Percentiles rank a stretch among this genome's conserved stretches.
These are phyloP conservation scores for Grus americana DNA, from an alignment of 2,113 vertebrate species.

Conservation along the genomic window DNA sequence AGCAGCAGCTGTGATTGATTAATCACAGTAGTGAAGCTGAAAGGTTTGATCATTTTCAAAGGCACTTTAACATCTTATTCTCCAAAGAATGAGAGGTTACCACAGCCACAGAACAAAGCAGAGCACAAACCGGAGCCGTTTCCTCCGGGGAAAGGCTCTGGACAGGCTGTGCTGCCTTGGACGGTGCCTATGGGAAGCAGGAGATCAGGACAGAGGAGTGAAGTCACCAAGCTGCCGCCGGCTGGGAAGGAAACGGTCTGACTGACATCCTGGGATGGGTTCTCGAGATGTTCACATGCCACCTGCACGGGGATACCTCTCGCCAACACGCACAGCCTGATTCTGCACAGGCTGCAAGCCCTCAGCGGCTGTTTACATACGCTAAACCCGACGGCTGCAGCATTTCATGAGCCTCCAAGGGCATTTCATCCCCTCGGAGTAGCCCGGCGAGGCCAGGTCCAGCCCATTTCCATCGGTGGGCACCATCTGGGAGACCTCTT, in stretches of 20 bases:
- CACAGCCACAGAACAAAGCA: background rate
- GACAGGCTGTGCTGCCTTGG: background rate
- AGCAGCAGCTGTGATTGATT: constrained; percentile 62
- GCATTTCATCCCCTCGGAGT: background rate
- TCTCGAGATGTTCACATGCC: rapidly evolving
- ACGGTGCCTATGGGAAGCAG: background rate
- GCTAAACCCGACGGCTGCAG: rapidly evolving
- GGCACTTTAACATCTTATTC: constrained; percentile 38
- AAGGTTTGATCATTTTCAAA: constrained; percentile 56
- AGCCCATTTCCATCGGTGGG: rapidly evolving
- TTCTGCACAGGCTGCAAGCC: background rate
- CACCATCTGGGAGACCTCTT: background rate
- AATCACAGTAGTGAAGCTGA: constrained; percentile 59
- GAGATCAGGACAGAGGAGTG: background rate
- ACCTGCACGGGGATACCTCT: rapidly evolving
- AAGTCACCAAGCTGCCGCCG: rapidly evolving
- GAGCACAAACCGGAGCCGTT: background rate
- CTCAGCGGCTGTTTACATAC: rapidly evolving
- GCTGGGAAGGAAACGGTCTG: background rate
- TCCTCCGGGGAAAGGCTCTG: background rate
- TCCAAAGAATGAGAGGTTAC: constrained; percentile 30
- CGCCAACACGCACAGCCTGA: rapidly evolving
- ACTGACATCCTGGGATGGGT: background rate
- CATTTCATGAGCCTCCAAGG: background rate
- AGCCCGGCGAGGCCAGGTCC: background rate